These are phyloP conservation scores for Morus bassanus DNA, from an alignment of 2,797 vertebrate species.

Conservation along the genomic window DNA sequence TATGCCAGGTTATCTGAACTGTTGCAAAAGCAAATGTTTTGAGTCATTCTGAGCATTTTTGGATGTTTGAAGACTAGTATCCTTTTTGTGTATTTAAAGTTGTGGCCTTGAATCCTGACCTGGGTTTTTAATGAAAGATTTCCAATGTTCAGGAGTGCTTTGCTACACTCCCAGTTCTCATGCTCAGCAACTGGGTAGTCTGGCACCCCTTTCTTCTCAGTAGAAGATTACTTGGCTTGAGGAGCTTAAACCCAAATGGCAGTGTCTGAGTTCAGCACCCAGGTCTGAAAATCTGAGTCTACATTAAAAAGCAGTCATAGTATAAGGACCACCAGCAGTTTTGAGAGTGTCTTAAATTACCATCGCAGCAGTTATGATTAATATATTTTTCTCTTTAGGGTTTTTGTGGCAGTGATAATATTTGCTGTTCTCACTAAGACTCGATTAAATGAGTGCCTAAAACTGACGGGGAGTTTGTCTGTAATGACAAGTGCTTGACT, in stretches of 20 bases:
- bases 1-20: constrained; percentile 18
- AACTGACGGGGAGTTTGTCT: constrained; percentile 76
- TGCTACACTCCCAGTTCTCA: background rate
- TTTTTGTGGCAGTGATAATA: constrained; percentile 45
- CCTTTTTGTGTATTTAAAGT: background rate
- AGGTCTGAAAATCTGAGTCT: background rate
- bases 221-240: background rate
- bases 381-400: constrained; percentile 66
- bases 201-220: background rate
- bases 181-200: background rate
- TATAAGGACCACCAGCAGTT: background rate
- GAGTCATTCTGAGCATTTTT: background rate
- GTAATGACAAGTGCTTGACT: constrained; percentile 79
- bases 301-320: background rate
- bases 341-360: constrained; percentile 29
- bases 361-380: constrained; percentile 31
- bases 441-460: constrained; percentile 72
- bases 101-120: background rate
- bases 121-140: background rate
- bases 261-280: background rate
- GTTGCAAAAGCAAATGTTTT: constrained; percentile 13
- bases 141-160: background rate
- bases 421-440: constrained; percentile 62
- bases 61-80: background rate
- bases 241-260: background rate